These are phyloP conservation scores for Riparia riparia DNA, from an alignment of 2,113 vertebrate genomes.

Conservation along the genomic window DNA sequence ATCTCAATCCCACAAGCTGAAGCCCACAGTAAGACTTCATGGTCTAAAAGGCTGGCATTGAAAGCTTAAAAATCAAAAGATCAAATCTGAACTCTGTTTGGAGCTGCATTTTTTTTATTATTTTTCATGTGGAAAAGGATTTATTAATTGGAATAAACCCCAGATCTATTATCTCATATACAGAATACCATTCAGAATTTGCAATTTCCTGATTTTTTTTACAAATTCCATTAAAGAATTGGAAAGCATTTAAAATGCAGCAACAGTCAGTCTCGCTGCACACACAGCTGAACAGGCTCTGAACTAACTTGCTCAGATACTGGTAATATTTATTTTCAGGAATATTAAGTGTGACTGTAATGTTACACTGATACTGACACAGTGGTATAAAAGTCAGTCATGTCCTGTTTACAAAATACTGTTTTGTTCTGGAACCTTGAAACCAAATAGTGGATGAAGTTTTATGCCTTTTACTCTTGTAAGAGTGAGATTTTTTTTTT, in stretches of 20 bases:
- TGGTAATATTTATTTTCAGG: not conserved
- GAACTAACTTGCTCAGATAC: not conserved
- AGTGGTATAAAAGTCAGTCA: not conserved
- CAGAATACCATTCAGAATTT: not conserved
- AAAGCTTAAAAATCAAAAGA: not conserved
- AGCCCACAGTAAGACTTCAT: not conserved
- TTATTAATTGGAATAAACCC: not conserved
- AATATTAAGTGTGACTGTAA: not conserved
- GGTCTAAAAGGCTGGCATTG: not conserved
- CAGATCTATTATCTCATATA: not conserved
- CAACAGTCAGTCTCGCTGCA: not conserved
- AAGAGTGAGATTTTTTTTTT: not conserved
- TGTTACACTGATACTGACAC: not conserved
- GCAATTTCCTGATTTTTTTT: not conserved
- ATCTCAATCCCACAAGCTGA: not conserved
- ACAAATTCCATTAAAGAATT: not conserved
- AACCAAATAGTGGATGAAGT: not conserved
- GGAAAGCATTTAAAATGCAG: not conserved
- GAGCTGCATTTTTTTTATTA: not conserved
- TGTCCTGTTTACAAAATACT: not conserved
- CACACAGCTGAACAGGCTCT: not conserved
- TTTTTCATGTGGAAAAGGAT: not conserved
- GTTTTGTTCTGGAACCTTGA: not conserved
- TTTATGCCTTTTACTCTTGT: not conserved
- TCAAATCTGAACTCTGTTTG: not conserved